Conservation (phyloP, 2,888 invertebrate species). For the Drepana falcataria region DNA sequence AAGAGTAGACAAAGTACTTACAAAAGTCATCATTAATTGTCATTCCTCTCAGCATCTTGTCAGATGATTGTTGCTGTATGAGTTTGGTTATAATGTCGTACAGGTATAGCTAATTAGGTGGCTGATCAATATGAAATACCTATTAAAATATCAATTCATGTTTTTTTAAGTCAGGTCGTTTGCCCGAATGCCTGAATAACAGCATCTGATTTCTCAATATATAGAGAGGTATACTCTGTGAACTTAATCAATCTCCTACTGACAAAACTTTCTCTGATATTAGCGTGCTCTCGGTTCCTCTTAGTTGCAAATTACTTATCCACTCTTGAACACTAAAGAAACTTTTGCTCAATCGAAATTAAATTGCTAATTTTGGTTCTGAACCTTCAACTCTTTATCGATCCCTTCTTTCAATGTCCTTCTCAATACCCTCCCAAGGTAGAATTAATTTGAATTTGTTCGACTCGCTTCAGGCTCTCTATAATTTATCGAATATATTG, state of each 20-base stretch:
- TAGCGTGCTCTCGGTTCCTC: slow-evolving; percentile 37
- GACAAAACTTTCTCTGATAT: slow-evolving; percentile 46
- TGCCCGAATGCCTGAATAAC: slow-evolving; percentile 2
- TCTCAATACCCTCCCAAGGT: slow-evolving; percentile 12
- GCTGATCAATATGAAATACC: too few relatives aligned
- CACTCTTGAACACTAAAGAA: slow-evolving; percentile 45
- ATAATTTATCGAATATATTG: neutral
- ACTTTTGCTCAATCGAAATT: slow-evolving; percentile 58
- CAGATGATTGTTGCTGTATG: too few relatives aligned
- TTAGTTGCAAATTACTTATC: slow-evolving; percentile 54
- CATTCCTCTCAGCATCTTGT: too few relatives aligned
- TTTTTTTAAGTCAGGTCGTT: neutral
- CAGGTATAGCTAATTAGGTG: too few relatives aligned
- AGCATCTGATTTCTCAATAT: neutral
- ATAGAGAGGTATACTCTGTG: slow-evolving; percentile 24
- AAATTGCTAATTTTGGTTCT: slow-evolving; percentile 63
- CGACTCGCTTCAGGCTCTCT: slow-evolving; percentile 11
- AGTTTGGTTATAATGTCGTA: too few relatives aligned
- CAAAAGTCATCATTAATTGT: too few relatives aligned
- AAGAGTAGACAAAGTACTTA: too few relatives aligned
- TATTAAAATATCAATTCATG: too few relatives aligned
- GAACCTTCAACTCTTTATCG: slow-evolving; percentile 51
- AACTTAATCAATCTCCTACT: slow-evolving; percentile 49
- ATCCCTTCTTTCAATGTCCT: slow-evolving; percentile 32
- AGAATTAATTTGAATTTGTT: slow-evolving; percentile 46